These are phyloP conservation scores for Podotricha telesiphe DNA, from an alignment of 2,888 invertebrate species.

Conservation along the genomic window DNA sequence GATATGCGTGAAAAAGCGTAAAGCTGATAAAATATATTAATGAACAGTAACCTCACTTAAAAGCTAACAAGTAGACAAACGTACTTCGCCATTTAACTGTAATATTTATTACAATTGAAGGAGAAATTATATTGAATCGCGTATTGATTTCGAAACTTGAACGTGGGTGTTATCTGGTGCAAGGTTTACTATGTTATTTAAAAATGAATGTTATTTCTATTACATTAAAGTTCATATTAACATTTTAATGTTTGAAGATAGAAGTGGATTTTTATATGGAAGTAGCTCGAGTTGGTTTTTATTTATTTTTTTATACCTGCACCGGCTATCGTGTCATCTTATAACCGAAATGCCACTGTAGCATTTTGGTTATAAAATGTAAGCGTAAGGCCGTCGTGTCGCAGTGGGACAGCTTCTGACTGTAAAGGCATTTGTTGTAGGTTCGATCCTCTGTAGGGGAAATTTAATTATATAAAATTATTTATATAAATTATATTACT, in stretches of 20 bases:
- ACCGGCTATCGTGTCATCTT: conserved; percentile 9
- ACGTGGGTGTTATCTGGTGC: conserved; percentile 16
- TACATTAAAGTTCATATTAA: neutral
- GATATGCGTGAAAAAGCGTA: no score
- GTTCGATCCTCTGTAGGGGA: neutral
- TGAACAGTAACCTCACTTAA: no score
- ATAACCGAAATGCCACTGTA: no score
- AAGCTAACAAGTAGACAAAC: neutral
- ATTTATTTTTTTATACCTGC: neutral
- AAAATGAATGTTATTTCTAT: neutral
- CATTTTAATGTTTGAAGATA: neutral
- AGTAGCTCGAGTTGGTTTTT: conserved; percentile 1
- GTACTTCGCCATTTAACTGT: neutral
- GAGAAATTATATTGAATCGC: conserved; percentile 19
- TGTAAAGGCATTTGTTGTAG: neutral
- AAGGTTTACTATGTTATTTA: neutral
- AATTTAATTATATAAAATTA: neutral
- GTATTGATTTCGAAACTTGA: conserved; percentile 12
- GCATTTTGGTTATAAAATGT: neutral
- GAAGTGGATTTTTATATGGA: conserved; percentile 9
- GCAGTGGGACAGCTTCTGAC: neutral
- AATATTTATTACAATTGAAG: conserved; percentile 7
- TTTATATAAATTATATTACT: no score
- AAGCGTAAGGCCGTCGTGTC: neutral
- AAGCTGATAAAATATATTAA: no score